These are phyloP conservation scores for Listronotus oregonensis DNA, from an alignment of 1,140 invertebrate genomes.

Conservation along the genomic window DNA sequence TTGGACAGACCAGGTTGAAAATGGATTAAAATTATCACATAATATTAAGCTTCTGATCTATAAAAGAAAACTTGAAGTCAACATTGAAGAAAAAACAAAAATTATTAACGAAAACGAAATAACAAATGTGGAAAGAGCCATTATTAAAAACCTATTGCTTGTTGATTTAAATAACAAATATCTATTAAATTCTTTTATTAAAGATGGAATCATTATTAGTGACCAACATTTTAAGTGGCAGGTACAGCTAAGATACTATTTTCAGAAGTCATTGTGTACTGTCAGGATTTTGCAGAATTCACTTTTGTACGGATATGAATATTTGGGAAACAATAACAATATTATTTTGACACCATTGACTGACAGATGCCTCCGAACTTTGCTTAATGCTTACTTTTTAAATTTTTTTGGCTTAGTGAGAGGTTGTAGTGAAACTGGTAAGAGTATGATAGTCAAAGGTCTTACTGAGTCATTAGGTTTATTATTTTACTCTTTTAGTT, in stretches of 20 bases:
- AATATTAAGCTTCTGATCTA: conserved; percentile 36
- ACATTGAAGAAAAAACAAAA: conserved; percentile 30
- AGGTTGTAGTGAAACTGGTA: conserved; percentile 80
- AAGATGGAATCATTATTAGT: conserved; percentile 19
- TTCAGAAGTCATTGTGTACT: conserved; percentile 74
- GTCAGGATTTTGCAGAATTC: conserved; percentile 86
- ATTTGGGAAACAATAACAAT: conserved; percentile 75
- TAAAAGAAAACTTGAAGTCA: conserved; percentile 18
- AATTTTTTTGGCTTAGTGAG: conserved; percentile 78
- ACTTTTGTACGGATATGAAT: conserved; percentile 88
- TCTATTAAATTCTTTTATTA: conserved; percentile 22
- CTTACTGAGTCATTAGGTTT: conserved; percentile 79
- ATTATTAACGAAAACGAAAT: conserved; percentile 12
- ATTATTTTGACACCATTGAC: conserved; percentile 81
- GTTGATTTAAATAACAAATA: conserved; percentile 27
- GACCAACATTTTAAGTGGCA: conserved; percentile 80
- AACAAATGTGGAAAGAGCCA: conserved; percentile 12
- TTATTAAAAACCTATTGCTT: conserved; percentile 29
- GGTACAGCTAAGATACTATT: conserved; percentile 87
- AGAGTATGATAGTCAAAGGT: conserved; percentile 90
- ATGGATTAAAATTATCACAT: conserved; percentile 23
- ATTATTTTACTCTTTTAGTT: conserved; percentile 91
- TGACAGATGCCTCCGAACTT: conserved; percentile 79
- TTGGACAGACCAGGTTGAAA: conserved; percentile 38
- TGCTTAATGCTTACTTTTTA: conserved; percentile 83